phyloP scores from a whole-genome alignment of 1,140 invertebrate genomes.

The Zaprionus lachaisei region DNA sequence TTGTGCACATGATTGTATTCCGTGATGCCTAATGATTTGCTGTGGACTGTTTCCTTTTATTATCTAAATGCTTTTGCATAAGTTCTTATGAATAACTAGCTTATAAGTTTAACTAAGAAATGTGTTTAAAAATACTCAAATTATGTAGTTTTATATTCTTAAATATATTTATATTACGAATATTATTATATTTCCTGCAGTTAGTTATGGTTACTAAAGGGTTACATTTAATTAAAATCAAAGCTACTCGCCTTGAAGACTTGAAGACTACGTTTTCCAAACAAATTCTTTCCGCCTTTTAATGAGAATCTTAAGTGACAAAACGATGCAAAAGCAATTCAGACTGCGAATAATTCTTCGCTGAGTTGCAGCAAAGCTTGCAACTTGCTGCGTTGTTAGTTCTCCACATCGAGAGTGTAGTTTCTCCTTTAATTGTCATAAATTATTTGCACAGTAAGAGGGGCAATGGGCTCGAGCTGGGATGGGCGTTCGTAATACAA shows the following conservation, averaged over 20 bases:
- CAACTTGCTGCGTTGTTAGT: constrained; percentile 28
- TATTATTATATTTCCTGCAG: not conserved
- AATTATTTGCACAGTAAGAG: constrained; percentile 58
- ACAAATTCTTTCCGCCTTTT: not conserved
- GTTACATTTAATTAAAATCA: not conserved
- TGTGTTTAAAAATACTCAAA: too few relatives aligned
- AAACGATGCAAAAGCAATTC: constrained; percentile 46
- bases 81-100: too few relatives aligned
- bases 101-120: too few relatives aligned
- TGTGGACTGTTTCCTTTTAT: too few relatives aligned
- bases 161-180: too few relatives aligned
- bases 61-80: too few relatives aligned
- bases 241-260: not conserved
- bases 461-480: not conserved
- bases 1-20: too few relatives aligned
- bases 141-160: too few relatives aligned
- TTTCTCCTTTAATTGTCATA: constrained; percentile 75
- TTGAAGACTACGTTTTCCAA: not conserved
- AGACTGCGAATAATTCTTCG: constrained; percentile 36
- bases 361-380: constrained; percentile 33
- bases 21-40: too few relatives aligned
- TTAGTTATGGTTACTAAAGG: too few relatives aligned
- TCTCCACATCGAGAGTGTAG: constrained; percentile 29
- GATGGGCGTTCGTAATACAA: constrained; percentile 22
- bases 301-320: constrained; percentile 49